phyloP scores from a whole-genome alignment of 23 tunicate genomes.

The Oikopleura albicans region DNA sequence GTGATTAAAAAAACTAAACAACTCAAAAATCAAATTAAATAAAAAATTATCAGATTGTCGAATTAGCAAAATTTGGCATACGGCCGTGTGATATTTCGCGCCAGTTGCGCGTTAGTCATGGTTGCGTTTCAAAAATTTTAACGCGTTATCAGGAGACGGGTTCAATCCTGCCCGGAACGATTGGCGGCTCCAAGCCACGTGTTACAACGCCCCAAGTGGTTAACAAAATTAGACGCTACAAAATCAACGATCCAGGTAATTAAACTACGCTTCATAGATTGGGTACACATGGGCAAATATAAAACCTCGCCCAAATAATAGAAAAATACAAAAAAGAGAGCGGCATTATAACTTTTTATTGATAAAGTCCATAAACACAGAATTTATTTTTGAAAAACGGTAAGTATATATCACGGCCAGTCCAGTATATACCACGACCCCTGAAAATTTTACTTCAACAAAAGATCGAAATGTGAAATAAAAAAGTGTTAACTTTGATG shows the following conservation, averaged over 20 bases:
- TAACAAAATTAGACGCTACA: slow-evolving; percentile 74
- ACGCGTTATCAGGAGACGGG: slow-evolving; percentile 53
- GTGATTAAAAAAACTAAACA: neutral
- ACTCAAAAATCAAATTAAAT: neutral
- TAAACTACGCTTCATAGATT: too few species aligned
- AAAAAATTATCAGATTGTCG: neutral
- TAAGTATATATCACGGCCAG: too few species aligned
- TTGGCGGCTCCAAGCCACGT: slow-evolving; percentile 96
- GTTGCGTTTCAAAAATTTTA: slow-evolving; percentile 87
- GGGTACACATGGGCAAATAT: too few species aligned
- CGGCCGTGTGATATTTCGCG: slow-evolving; percentile 96
- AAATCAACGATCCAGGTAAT: slow-evolving; percentile 62
- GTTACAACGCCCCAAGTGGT: slow-evolving; percentile 95
- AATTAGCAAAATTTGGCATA: slow-evolving; percentile 57
- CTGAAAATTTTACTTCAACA: too few species aligned
- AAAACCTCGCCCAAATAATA: too few species aligned
- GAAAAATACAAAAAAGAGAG: too few species aligned
- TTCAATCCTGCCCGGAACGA: slow-evolving; percentile 82
- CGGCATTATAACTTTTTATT: too few species aligned
- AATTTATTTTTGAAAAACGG: too few species aligned
- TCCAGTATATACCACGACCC: too few species aligned
- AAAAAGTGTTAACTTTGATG: too few species aligned
- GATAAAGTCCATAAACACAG: too few species aligned
- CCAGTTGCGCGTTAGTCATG: slow-evolving; percentile 84
- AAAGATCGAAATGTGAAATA: too few species aligned